Percentiles rank a stretch among this genome's conserved stretches.
These are phyloP conservation scores for Lucilia sericata DNA, from an alignment of 1,140 invertebrate species.

Conservation along the genomic window DNA sequence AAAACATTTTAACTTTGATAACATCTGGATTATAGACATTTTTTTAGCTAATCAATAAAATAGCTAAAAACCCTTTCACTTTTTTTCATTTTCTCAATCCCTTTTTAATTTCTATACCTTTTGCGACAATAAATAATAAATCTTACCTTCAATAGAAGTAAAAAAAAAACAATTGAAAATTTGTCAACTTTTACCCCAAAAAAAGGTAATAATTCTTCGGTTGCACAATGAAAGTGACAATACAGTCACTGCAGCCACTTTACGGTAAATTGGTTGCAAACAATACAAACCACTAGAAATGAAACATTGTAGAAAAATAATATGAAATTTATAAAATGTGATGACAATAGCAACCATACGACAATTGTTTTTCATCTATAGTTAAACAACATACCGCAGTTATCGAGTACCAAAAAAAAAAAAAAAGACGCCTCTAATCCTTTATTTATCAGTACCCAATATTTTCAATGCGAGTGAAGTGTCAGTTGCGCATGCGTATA, in stretches of 20 bases:
- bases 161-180: conserved; percentile 6
- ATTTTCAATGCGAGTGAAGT: not conserved
- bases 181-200: conserved; percentile 1
- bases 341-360: not conserved
- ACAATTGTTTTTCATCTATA: not conserved
- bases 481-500: not conserved
- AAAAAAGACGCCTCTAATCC: not conserved
- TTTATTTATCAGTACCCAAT: not conserved
- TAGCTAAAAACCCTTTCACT: not conserved
- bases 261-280: conserved; percentile 15
- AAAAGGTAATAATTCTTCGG: not conserved
- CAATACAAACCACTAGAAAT: not conserved
- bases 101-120: not conserved
- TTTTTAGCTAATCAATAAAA: not conserved
- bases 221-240: not conserved
- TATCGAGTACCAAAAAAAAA: too few species aligned
- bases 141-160: not conserved
- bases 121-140: not conserved
- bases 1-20: not conserved
- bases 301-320: not conserved
- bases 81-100: not conserved
- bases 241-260: not conserved
- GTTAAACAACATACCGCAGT: not conserved
- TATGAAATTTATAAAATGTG: not conserved
- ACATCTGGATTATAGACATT: not conserved